Evolutionary conservation across 2,888 invertebrate species (phyloP), one percentile per base, ranked within the genome.

Genomic region (Microplitis deprimator): DNA sequence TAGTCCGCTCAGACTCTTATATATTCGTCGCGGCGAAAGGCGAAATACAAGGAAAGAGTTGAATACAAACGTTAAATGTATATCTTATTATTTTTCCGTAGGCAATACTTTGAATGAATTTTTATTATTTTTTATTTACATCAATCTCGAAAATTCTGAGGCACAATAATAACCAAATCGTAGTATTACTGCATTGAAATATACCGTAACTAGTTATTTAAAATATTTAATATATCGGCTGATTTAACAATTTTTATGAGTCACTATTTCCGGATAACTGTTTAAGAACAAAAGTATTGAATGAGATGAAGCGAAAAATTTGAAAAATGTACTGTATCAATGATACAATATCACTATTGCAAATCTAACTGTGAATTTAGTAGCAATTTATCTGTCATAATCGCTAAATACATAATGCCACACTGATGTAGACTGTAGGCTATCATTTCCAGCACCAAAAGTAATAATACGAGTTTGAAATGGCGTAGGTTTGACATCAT

Each of bases 21-120:
- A 50, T 65, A 40, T 50, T 70, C 39, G 62, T 40, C 50, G 50
- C 50, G 73, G 68, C 74, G 65, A 75, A 74, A 59, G 61, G 59
- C 60, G 70, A 64, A 20, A 76, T 70, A 13, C 50, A 50, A 50
- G 50, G 64, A 64, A 76, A 69, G 71, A 72, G 72, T 50, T 59
- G 65, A 29, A 40, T 76, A 78, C 59, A 67, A 40, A 16, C 68
- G 68, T 68, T 20, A n/a, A 40, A 20, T 17, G 16, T 6, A 16
- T 17, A 6, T 41, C 13, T 40, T 68, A 13, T 41, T 68, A 17
- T 5, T 50, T 68, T 50, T 50, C 6, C 50, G 8, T 68, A 16
- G 50, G 50, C 50, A 50, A 50, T 50, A 50, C 50, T 41, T 20
- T 41, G 17, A 38, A 16, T 68, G 50, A 41, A 40, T 40, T 68